phyloP scores from a whole-genome alignment of 2,113 vertebrate genomes.

The Pomatorhinus ruficollis region DNA sequence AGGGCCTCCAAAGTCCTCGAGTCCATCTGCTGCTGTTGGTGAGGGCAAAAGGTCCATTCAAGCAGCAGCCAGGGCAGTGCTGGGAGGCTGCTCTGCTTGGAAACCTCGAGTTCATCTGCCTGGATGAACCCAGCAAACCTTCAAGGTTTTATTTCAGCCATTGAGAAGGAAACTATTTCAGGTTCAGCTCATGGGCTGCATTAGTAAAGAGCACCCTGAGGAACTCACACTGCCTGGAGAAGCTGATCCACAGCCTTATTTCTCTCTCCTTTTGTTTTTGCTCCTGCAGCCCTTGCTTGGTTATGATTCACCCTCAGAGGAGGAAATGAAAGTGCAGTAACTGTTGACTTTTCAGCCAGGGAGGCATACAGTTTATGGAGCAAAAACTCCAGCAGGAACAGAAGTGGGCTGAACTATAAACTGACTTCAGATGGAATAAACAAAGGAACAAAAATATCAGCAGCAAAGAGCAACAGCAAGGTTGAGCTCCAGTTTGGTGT shows the following conservation, averaged over 20 bases:
- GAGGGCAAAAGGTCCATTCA: neutral
- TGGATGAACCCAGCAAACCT: neutral
- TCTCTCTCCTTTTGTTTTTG: slow-evolving; percentile 3
- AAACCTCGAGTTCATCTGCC: neutral
- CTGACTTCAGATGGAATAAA: neutral
- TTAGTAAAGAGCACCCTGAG: neutral
- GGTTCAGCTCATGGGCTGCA: neutral
- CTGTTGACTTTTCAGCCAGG: slow-evolving; percentile 55
- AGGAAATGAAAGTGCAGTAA: slow-evolving; percentile 49
- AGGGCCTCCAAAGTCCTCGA: neutral
- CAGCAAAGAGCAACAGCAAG: neutral
- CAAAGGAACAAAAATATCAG: slow-evolving; percentile 18
- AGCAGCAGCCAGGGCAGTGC: neutral
- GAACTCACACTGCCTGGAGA: neutral
- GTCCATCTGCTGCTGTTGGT: neutral
- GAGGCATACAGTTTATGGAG: slow-evolving; percentile 33
- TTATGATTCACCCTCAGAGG: slow-evolving; percentile 56
- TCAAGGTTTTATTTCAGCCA: neutral
- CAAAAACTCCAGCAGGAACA: slow-evolving; percentile 23
- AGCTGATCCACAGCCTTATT: neutral
- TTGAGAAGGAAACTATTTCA: neutral
- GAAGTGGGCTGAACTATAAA: slow-evolving; percentile 29
- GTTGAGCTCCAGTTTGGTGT: neutral
- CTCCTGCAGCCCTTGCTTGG: neutral
- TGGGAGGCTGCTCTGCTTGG: neutral